phyloP scores from a whole-genome alignment of 2,113 vertebrate genomes.

The Chloebia gouldiae region DNA sequence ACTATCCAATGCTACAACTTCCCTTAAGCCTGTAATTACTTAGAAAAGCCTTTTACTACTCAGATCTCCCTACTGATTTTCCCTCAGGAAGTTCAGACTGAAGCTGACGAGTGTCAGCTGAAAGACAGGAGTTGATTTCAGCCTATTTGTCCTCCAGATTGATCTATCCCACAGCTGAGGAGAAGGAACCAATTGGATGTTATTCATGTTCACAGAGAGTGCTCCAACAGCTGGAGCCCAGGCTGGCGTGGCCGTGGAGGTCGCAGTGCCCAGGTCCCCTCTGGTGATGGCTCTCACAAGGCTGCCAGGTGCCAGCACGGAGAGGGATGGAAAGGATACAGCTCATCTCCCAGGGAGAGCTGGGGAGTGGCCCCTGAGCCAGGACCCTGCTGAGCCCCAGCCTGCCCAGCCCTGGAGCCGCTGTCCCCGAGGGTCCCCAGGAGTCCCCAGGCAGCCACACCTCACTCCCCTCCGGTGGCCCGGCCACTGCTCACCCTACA shows the following conservation, averaged over 20 bases:
- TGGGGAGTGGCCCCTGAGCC: fast-evolving
- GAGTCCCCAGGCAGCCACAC: neutral
- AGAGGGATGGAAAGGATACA: fast-evolving
- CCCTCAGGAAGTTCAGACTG: neutral
- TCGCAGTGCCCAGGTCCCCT: neutral
- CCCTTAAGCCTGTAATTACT: slow-evolving; percentile 42
- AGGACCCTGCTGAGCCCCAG: fast-evolving
- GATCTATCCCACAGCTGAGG: neutral
- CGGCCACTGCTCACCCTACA: fast-evolving
- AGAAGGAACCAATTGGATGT: no score
- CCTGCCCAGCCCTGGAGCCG: neutral
- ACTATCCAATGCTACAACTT: neutral
- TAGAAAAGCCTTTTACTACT: neutral
- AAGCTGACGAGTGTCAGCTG: neutral
- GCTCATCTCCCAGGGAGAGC: neutral
- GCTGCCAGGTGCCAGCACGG: neutral
- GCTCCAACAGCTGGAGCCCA: neutral
- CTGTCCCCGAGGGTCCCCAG: neutral
- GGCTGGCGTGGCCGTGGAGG: fast-evolving
- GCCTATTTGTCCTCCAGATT: neutral
- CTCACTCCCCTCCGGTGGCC: fast-evolving
- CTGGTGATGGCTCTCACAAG: fast-evolving
- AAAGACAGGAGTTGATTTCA: neutral
- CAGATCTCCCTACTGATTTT: neutral
- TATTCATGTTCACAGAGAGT: fast-evolving